Evolutionary conservation across 2,888 invertebrate species (phyloP).

Genomic region (Portevinia maculata): DNA sequence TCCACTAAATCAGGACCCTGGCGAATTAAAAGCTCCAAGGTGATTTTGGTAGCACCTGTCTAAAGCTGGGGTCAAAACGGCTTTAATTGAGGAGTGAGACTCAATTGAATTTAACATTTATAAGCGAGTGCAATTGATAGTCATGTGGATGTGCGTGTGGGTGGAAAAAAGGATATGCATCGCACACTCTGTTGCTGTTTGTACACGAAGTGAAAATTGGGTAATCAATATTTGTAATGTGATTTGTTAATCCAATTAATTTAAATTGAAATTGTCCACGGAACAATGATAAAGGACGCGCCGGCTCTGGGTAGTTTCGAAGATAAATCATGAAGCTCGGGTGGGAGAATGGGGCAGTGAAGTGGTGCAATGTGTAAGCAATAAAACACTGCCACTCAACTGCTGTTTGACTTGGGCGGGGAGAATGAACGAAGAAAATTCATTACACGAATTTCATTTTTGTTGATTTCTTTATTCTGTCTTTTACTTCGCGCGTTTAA

Average conservation of each 20-base stretch:
- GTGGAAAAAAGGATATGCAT: conserved; percentile 12
- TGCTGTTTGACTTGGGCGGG: not conserved
- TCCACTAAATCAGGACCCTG: conserved; percentile 71
- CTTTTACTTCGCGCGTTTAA: conserved; percentile 26
- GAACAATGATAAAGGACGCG: conserved; percentile 59
- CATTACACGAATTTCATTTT: conserved; percentile 33
- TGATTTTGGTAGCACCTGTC: conserved; percentile 50
- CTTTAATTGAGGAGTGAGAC: conserved; percentile 63
- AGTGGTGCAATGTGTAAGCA: conserved; percentile 48
- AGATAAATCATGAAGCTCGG: conserved; percentile 54
- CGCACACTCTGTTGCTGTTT: conserved; percentile 5
- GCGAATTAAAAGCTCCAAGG: conserved; percentile 41
- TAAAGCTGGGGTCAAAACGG: conserved; percentile 20
- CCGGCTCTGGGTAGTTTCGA: conserved; percentile 12
- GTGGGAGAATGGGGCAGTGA: not conserved
- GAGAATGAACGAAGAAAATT: conserved; percentile 36
- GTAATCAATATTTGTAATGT: conserved; percentile 74
- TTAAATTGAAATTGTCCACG: conserved; percentile 73
- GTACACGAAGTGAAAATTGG: conserved; percentile 70
- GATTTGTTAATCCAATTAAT: conserved; percentile 75
- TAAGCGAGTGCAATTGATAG: conserved; percentile 63
- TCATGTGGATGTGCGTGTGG: conserved; percentile 20
- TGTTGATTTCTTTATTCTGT: conserved; percentile 13
- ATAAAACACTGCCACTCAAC: conserved; percentile 70
- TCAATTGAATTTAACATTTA: conserved; percentile 69